These are phyloP conservation scores for Cryptophagus acutangulus DNA, from an alignment of 2,888 invertebrate genomes.

Conservation along the genomic window DNA sequence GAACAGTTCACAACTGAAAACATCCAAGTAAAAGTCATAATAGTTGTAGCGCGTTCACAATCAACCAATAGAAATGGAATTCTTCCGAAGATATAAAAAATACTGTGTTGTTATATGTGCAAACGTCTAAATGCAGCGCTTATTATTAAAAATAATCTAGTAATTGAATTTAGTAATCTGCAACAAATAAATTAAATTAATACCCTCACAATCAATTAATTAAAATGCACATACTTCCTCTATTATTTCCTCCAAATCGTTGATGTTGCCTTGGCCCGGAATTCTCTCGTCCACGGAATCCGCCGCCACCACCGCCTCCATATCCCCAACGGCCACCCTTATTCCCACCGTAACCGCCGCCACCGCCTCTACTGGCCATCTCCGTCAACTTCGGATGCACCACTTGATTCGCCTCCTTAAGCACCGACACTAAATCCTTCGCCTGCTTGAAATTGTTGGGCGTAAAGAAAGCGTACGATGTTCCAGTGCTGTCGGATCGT, in stretches of 20 bases:
- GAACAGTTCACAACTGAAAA: too few species aligned
- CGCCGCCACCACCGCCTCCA: conserved; percentile 39
- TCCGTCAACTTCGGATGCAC: conserved; percentile 82
- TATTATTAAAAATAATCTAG: too few species aligned
- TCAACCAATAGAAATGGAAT: too few species aligned
- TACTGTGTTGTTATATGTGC: too few species aligned
- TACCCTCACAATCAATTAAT: too few species aligned
- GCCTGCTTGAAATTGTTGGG: conserved; percentile 83
- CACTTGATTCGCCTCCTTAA: conserved; percentile 86
- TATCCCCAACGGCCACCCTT: conserved; percentile 43
- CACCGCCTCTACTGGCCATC: conserved; percentile 62
- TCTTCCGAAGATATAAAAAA: too few species aligned
- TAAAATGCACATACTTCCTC: too few species aligned
- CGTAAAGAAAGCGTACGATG: conserved; percentile 94
- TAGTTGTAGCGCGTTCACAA: too few species aligned
- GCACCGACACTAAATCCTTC: conserved; percentile 80
- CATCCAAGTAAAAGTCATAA: too few species aligned
- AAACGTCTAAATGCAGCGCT: too few species aligned
- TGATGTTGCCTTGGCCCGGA: conserved; percentile 32
- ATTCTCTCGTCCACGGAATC: conserved; percentile 23
- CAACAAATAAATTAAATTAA: too few species aligned
- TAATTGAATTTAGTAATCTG: too few species aligned
- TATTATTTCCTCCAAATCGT: conserved; percentile 39
- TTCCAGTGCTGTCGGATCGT: conserved; percentile 79
- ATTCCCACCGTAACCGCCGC: conserved; percentile 59